Evolutionary conservation across 2,888 invertebrate species (phyloP).

Genomic region (Aleiodes leptofemur): DNA sequence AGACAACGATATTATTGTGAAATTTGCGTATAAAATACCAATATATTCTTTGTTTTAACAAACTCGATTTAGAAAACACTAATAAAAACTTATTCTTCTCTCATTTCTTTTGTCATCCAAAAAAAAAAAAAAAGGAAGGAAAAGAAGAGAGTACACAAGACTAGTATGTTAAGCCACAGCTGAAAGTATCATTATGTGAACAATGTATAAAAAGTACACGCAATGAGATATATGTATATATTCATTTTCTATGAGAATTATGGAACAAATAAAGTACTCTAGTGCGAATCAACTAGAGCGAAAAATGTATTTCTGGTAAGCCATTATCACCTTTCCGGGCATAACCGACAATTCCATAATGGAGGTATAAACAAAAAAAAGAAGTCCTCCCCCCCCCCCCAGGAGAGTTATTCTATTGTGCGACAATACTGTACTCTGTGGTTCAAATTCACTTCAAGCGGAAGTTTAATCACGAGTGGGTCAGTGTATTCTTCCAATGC

Average conservation of each 20-base stretch:
- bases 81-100: conserved; percentile 36
- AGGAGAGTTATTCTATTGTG: conserved; percentile 14
- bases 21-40: too few relatives aligned
- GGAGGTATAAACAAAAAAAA: conserved; percentile 23
- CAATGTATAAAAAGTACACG: conserved; percentile 5
- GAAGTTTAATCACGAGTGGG: conserved; percentile 18
- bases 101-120: not conserved
- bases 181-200: conserved; percentile 48
- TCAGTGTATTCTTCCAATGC: not conserved
- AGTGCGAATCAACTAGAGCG: conserved; percentile 41
- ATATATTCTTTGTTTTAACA: too few relatives aligned
- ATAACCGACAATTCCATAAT: conserved; percentile 32
- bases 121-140: too few relatives aligned
- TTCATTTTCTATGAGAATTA: not conserved
- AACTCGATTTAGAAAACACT: not conserved
- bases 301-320: conserved; percentile 27
- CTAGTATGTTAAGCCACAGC: conserved; percentile 36
- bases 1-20: too few relatives aligned
- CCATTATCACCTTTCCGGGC: conserved; percentile 36
- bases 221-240: not conserved
- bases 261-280: not conserved
- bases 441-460: not conserved
- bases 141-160: conserved; percentile 10
- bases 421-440: not conserved
- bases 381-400: not conserved